phyloP scores from a whole-genome alignment of 2,888 invertebrate species.

The Amphipyra berbera region DNA sequence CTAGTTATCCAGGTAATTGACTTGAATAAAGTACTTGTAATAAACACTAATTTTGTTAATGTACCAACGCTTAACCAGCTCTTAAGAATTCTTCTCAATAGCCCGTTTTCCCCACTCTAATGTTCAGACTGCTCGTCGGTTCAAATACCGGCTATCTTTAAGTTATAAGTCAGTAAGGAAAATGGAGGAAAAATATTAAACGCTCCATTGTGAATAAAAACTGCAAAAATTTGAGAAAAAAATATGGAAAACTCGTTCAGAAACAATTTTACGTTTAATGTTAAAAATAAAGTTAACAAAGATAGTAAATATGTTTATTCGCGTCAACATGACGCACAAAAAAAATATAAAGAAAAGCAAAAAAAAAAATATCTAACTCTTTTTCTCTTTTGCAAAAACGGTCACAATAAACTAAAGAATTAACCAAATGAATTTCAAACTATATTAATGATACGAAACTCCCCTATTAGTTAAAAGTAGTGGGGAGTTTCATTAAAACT shows the following conservation, averaged over 20 bases:
- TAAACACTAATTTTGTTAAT: constrained; percentile 9
- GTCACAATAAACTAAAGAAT: too few relatives aligned
- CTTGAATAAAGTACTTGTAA: constrained; percentile 1
- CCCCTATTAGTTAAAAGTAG: constrained; percentile 35
- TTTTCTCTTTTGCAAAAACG: neutral
- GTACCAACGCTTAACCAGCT: neutral
- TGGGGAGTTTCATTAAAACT: constrained; percentile 52
- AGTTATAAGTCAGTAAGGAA: constrained; percentile 31
- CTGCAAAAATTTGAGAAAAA: neutral
- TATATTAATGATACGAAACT: constrained; percentile 22
- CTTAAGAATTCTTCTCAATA: constrained; percentile 6
- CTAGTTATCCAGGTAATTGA: neutral
- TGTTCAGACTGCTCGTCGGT: neutral
- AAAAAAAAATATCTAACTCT: too few relatives aligned
- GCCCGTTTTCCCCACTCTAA: neutral
- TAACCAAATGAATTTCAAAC: constrained; percentile 19
- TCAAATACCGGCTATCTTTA: constrained; percentile 10
- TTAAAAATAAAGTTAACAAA: too few relatives aligned
- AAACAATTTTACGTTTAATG: neutral
- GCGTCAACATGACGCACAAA: too few relatives aligned
- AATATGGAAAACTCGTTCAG: neutral
- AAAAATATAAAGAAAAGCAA: too few relatives aligned
- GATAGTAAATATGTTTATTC: too few relatives aligned
- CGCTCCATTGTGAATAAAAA: neutral
- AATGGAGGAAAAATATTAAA: constrained; percentile 15